Evolutionary conservation across 2,888 invertebrate species (phyloP).

Genomic region (Melipona beecheii): DNA sequence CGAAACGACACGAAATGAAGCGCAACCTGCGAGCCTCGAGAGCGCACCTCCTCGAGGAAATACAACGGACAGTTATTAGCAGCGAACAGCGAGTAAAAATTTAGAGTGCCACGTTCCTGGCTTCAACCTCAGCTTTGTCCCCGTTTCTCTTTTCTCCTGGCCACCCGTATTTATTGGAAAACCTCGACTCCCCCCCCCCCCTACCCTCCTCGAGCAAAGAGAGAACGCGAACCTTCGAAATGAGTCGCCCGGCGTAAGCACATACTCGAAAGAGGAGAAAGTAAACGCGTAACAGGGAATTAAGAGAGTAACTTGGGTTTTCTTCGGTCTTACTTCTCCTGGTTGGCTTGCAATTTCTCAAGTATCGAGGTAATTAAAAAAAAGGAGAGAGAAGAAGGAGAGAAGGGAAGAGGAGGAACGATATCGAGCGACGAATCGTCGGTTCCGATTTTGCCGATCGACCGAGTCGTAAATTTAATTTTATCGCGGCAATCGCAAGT

Average conservation of each 20-base stretch:
- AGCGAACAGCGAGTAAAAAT: constrained; percentile 32
- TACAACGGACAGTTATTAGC: constrained; percentile 20
- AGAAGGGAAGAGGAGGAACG: not conserved
- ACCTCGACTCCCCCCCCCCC: too few relatives aligned
- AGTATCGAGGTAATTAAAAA: not conserved
- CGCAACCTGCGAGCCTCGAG: not conserved
- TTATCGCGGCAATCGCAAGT: not conserved
- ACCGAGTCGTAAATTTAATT: not conserved
- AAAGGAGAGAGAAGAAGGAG: too few relatives aligned
- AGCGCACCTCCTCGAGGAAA: constrained; percentile 7
- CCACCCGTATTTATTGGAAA: constrained; percentile 35
- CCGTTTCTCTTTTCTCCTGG: not conserved
- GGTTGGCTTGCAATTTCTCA: not conserved
- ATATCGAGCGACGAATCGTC: not conserved
- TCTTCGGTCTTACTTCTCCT: not conserved
- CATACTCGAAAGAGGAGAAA: constrained; percentile 17
- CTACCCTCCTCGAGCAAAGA: constrained; percentile 11
- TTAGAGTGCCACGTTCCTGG: constrained; percentile 11
- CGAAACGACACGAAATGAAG: constrained; percentile 5
- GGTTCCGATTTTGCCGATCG: not conserved
- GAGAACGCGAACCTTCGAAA: constrained; percentile 30
- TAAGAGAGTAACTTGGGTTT: not conserved
- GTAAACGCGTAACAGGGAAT: constrained; percentile 20
- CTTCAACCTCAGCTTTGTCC: constrained; percentile 27
- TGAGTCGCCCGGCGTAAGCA: constrained; percentile 22